phyloP scores from a whole-genome alignment of 2,113 vertebrate species.

The Xenotilapia longispinis region DNA sequence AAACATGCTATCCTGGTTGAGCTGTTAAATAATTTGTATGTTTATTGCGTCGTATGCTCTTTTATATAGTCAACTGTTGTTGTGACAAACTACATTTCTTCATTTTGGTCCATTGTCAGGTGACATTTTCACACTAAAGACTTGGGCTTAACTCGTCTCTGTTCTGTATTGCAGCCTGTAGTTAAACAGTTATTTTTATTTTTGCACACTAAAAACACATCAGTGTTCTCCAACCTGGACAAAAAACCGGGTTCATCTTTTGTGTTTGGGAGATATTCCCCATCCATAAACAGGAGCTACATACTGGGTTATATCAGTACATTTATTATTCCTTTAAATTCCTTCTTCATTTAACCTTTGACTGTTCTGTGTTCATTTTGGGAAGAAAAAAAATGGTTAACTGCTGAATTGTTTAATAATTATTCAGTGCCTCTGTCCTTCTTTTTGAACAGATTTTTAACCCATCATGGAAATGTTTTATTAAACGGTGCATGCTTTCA shows the following conservation, averaged over 20 bases:
- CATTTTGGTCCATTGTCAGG: neutral
- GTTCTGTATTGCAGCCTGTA: neutral
- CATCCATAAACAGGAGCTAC: slow-evolving; percentile 23
- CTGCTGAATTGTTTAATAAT: slow-evolving; percentile 28
- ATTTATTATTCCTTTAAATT: slow-evolving; percentile 14
- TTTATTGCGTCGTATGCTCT: neutral
- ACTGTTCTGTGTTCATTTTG: slow-evolving; percentile 36
- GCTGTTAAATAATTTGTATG: neutral
- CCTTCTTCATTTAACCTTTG: neutral
- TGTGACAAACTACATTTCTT: neutral
- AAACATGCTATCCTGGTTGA: slow-evolving; percentile 3
- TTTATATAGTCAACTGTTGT: slow-evolving; percentile 3
- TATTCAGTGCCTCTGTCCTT: slow-evolving; percentile 36
- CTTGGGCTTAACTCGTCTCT: neutral
- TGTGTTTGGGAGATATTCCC: neutral
- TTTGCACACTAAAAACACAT: slow-evolving; percentile 45
- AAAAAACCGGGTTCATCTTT: slow-evolving; percentile 3
- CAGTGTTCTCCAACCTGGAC: slow-evolving; percentile 24
- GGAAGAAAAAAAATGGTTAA: neutral
- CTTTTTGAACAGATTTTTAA: slow-evolving; percentile 56
- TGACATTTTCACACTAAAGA: neutral
- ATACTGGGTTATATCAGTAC: slow-evolving; percentile 71
- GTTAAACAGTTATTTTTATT: slow-evolving; percentile 23
- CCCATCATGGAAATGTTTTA: slow-evolving; percentile 59
- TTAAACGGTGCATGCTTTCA: slow-evolving; percentile 59